Evolutionary conservation across 2,888 invertebrate species (phyloP).

Genomic region (Falcaria lacertinaria): DNA sequence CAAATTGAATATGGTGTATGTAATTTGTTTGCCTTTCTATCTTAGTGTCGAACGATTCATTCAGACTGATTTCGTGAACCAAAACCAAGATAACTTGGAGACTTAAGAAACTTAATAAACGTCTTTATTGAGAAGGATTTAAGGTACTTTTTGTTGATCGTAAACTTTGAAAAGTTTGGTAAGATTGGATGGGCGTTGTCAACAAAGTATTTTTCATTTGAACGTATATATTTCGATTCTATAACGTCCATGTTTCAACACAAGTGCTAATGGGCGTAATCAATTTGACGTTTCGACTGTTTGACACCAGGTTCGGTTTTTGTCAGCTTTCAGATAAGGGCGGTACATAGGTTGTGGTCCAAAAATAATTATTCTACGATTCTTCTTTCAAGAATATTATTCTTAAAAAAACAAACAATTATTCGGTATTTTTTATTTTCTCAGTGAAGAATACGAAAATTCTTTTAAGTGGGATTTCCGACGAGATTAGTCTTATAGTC

Average conservation of each 20-base stretch:
- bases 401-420: too few relatives aligned
- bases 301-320: slow-evolving; percentile 31
- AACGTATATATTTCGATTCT: slow-evolving; percentile 58
- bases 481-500: too few relatives aligned
- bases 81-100: slow-evolving; percentile 13
- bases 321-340: slow-evolving; percentile 21
- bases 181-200: slow-evolving; percentile 51
- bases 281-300: slow-evolving; percentile 53
- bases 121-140: slow-evolving; percentile 4
- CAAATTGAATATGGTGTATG: slow-evolving; percentile 62
- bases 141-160: slow-evolving; percentile 16
- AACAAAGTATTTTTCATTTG: slow-evolving; percentile 62
- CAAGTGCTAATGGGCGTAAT: slow-evolving; percentile 66
- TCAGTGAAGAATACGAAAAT: too few relatives aligned
- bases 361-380: neutral
- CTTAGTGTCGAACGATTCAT: slow-evolving; percentile 61
- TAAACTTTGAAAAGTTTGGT: slow-evolving; percentile 12
- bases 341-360: neutral
- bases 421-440: too few relatives aligned
- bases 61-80: slow-evolving; percentile 59
- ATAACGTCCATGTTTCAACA: slow-evolving; percentile 66
- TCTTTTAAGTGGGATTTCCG: too few relatives aligned
- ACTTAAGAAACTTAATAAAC: neutral
- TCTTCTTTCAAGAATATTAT: too few relatives aligned
- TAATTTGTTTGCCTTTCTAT: slow-evolving; percentile 68